Evolutionary conservation across 1,140 invertebrate genomes (phyloP).

Genomic region (Drosophila insularis): DNA sequence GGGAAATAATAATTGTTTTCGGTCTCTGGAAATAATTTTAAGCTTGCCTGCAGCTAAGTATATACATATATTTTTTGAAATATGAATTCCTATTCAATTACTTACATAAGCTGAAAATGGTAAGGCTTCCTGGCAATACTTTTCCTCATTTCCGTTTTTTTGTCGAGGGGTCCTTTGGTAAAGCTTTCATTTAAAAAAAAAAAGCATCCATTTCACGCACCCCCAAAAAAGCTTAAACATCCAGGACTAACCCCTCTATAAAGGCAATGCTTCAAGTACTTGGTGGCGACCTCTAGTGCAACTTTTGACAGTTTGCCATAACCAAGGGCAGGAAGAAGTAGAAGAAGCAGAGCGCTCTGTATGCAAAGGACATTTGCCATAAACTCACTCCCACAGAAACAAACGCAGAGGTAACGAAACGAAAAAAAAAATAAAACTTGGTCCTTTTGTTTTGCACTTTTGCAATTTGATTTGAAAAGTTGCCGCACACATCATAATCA

Average conservation of each 20-base stretch:
- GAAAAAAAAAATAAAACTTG: not conserved
- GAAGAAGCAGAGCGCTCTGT: not conserved
- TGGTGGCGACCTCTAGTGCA: constrained; percentile 42
- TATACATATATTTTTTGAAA: too few relatives aligned
- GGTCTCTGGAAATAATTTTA: too few relatives aligned
- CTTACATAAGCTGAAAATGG: too few relatives aligned
- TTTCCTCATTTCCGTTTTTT: too few relatives aligned
- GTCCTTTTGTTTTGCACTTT: constrained; percentile 8
- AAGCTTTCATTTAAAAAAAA: constrained; percentile 31
- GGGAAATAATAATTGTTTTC: too few relatives aligned
- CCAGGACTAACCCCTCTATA: constrained; percentile 20
- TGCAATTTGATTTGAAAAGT: constrained; percentile 15
- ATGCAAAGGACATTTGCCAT: constrained; percentile 33
- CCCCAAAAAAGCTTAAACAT: not conserved
- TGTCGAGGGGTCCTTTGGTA: too few relatives aligned
- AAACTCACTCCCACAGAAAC: constrained; percentile 19
- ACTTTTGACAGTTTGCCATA: constrained; percentile 29
- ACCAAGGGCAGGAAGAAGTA: not conserved
- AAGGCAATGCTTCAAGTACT: not conserved
- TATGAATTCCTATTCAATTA: too few relatives aligned
- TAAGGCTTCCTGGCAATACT: too few relatives aligned
- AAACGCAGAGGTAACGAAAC: not conserved
- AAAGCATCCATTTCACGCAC: constrained; percentile 29
- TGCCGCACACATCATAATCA: constrained; percentile 8
- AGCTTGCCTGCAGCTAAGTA: too few relatives aligned